phyloP scores from a whole-genome alignment of 1,140 invertebrate genomes.

The Caenorhabditis brenneri region DNA sequence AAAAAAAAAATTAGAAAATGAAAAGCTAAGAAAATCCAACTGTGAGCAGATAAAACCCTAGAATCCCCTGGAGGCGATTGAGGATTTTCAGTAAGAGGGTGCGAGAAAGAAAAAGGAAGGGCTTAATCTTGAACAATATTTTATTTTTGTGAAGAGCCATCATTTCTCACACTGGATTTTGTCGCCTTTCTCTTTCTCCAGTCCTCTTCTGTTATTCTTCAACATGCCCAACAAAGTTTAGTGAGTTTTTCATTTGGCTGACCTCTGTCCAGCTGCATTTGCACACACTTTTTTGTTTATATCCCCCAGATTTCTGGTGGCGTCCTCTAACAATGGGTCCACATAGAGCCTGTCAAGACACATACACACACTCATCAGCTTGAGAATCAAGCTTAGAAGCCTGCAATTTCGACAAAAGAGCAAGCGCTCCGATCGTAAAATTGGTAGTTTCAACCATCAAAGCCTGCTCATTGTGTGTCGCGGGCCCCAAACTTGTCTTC shows the following conservation, averaged over 20 bases:
- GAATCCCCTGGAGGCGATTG: slow-evolving; percentile 21
- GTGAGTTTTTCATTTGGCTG: too few relatives aligned
- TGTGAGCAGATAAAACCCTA: neutral
- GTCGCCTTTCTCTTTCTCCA: neutral
- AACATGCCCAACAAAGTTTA: too few relatives aligned
- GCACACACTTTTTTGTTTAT: neutral
- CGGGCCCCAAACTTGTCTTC: neutral
- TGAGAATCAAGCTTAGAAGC: neutral
- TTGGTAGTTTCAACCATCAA: slow-evolving; percentile 1
- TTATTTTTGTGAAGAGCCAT: neutral
- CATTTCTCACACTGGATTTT: slow-evolving; percentile 36
- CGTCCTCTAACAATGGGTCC: too few relatives aligned
- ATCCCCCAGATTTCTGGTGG: too few relatives aligned
- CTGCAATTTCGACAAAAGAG: slow-evolving; percentile 28
- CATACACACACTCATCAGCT: neutral
- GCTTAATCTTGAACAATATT: slow-evolving; percentile 15
- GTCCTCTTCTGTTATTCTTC: too few relatives aligned
- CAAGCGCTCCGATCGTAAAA: neutral
- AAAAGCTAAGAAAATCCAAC: neutral
- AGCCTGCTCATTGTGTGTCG: neutral
- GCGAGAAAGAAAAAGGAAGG: neutral
- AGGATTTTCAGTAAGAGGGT: neutral
- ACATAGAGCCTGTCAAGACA: too few relatives aligned
- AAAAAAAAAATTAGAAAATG: neutral
- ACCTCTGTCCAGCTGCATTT: too few relatives aligned